These are phyloP conservation scores for Drosophila subpulchrella DNA, from an alignment of 1,140 invertebrate genomes.

Conservation along the genomic window DNA sequence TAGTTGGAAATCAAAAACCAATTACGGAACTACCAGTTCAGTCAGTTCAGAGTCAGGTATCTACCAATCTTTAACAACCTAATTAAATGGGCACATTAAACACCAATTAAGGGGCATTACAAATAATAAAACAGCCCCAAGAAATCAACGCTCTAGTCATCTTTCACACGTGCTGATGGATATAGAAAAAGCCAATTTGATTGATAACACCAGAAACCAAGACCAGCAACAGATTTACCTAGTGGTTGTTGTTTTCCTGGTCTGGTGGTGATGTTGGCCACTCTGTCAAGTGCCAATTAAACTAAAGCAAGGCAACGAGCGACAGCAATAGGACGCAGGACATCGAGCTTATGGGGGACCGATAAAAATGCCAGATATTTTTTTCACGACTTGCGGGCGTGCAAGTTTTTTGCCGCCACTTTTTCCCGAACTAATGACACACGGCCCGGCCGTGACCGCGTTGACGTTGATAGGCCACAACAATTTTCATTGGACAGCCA, in stretches of 20 bases:
- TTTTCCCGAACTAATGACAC: slow-evolving; percentile 72
- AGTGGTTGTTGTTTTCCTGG: slow-evolving; percentile 9
- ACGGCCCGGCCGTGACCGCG: slow-evolving; percentile 65
- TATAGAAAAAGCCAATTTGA: slow-evolving; percentile 64
- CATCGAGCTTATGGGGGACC: slow-evolving; percentile 34
- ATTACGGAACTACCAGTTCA: too few relatives aligned
- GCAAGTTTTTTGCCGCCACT: slow-evolving; percentile 48
- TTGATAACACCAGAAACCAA: slow-evolving; percentile 59
- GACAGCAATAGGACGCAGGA: slow-evolving; percentile 34
- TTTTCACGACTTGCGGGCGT: slow-evolving; percentile 52
- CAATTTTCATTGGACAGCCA: slow-evolving; percentile 82
- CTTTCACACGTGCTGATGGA: slow-evolving; percentile 40
- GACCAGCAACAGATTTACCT: slow-evolving; percentile 44
- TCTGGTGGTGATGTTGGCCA: slow-evolving; percentile 42
- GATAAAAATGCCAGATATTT: slow-evolving; percentile 75
- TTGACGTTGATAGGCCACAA: slow-evolving; percentile 82
- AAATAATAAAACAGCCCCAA: slow-evolving; percentile 10
- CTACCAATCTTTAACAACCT: neutral
- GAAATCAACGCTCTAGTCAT: slow-evolving; percentile 32
- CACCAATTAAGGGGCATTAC: slow-evolving; percentile 37
- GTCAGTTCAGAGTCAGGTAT: neutral
- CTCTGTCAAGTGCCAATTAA: slow-evolving; percentile 80
- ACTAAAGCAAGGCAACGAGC: slow-evolving; percentile 76
- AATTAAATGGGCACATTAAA: slow-evolving; percentile 34
- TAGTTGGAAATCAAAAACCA: too few relatives aligned